Evolutionary conservation across 2,113 vertebrate species (phyloP).

Genomic region (Malaclemys terrapin): DNA sequence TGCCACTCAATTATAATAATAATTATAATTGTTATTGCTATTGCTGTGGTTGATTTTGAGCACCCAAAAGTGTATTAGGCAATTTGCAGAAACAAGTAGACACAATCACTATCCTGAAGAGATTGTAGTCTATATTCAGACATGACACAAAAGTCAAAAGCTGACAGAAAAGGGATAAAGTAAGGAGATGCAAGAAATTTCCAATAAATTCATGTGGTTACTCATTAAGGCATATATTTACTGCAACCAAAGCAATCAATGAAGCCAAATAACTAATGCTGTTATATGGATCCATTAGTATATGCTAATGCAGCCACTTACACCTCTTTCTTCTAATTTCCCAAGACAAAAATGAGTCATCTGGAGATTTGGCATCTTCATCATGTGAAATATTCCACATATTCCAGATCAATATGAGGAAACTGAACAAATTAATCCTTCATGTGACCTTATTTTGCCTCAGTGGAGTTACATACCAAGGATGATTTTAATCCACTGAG

Average conservation of each 20-base stretch:
- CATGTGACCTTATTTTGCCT: slow-evolving; percentile 37
- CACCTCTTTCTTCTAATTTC: slow-evolving; percentile 53
- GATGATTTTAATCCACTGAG: slow-evolving; percentile 10
- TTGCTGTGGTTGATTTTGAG: neutral
- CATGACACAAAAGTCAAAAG: neutral
- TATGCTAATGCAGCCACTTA: slow-evolving; percentile 29
- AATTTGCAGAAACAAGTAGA: neutral
- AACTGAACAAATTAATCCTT: slow-evolving; percentile 39
- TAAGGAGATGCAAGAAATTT: neutral
- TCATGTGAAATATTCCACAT: slow-evolving; percentile 57
- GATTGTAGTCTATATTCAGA: neutral
- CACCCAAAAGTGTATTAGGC: accelerated
- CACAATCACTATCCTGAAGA: neutral
- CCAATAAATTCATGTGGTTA: neutral
- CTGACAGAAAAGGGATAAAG: accelerated
- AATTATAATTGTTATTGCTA: neutral
- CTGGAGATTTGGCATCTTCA: slow-evolving; percentile 32
- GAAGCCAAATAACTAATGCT: neutral
- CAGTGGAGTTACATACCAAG: slow-evolving; percentile 28
- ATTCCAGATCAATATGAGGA: slow-evolving; percentile 42
- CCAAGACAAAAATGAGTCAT: slow-evolving; percentile 53
- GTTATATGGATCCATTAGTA: slow-evolving; percentile 48
- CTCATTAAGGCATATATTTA: neutral
- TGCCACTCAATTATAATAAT: neutral
- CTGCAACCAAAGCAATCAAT: neutral